Evolutionary conservation across 2,888 invertebrate genomes (phyloP), one percentile per base, ranked within the genome.

Genomic region (Catocala sponsa): DNA sequence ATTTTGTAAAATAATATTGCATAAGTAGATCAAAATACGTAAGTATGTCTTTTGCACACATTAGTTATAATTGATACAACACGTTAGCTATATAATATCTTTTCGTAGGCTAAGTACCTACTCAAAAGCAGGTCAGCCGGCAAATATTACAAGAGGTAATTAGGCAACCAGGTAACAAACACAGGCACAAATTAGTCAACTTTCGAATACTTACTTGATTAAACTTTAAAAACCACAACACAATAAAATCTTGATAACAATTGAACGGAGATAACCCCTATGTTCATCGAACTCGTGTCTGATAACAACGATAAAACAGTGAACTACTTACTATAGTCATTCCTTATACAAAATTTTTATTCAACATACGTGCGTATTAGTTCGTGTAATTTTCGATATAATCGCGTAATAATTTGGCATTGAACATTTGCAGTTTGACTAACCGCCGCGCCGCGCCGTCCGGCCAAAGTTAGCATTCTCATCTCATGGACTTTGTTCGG

Each of bases 261-360:
- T 44, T 51, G 50, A n/a, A 53, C 47, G 43, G 5, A 33, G 62
- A 63, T 63, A 63, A 53, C 62, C 57, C 33, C 44, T 49, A n/a
- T 48, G 38, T 15, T 46, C 57, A 54, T 12, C 13, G 46, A 11
- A 47, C 32, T 33, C 7, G 12, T 38, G 44, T 48, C 13, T 50
- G 46, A 50, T 55, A 55, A 10, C 35, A 50, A 38, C 46, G 54
- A 50, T 58, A 50, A 58, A 50, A 49, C 43, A 54, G 32, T 42
- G 54, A 43, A 42, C 38, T 56, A 38, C 25, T 55, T 25, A 6
- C 6, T 38, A 13, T 50, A 51, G 10, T 51, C 32, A 59, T 59
- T 43, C 35, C 42, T 49, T 13, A 48, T 13, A 48, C 48, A 53
- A 32, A 5, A 15, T 13, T 58, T 52, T 48, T 41, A 6, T 25